Percentiles rank a stretch among this genome's conserved stretches.
Conservation (phyloP, 2,888 invertebrate genomes). For the Panopea generosa region DNA sequence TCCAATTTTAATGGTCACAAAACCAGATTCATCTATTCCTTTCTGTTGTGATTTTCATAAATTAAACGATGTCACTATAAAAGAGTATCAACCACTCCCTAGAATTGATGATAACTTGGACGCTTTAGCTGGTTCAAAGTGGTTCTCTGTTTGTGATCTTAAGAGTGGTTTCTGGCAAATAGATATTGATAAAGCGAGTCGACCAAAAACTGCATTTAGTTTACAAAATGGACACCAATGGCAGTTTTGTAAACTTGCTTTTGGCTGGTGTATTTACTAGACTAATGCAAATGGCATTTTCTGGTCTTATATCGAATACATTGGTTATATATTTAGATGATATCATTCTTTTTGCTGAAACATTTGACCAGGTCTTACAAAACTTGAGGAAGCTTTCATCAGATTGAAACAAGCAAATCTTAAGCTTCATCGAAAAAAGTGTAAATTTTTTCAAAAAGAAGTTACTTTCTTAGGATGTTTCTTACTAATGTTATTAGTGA, state of each 20-base stretch:
- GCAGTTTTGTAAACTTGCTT: neutral
- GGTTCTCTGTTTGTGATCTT: neutral
- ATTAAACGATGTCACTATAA: neutral
- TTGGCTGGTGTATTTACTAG: neutral
- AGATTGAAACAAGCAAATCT: conserved; percentile 9
- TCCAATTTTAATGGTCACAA: conserved; percentile 1
- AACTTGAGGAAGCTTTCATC: neutral
- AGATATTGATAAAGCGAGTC: neutral
- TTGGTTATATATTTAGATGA: conserved; percentile 22
- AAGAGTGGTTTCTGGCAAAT: conserved; percentile 6
- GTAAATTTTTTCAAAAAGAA: conserved; percentile 42
- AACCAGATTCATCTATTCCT: neutral
- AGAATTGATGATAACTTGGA: neutral
- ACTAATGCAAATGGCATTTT: conserved; percentile 1
- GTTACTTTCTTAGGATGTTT: conserved; percentile 16
- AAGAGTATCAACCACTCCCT: neutral
- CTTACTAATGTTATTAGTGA: conserved; percentile 3
- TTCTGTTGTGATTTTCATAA: neutral
- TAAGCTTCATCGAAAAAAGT: conserved; percentile 44
- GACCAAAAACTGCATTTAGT: neutral
- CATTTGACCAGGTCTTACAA: neutral
- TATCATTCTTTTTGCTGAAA: neutral
- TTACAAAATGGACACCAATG: conserved; percentile 2
- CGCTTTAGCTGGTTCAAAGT: neutral
- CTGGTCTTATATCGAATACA: neutral